Conservation (phyloP, 35 echinoderm and acorn worm species). For the Ptychodera flava region DNA sequence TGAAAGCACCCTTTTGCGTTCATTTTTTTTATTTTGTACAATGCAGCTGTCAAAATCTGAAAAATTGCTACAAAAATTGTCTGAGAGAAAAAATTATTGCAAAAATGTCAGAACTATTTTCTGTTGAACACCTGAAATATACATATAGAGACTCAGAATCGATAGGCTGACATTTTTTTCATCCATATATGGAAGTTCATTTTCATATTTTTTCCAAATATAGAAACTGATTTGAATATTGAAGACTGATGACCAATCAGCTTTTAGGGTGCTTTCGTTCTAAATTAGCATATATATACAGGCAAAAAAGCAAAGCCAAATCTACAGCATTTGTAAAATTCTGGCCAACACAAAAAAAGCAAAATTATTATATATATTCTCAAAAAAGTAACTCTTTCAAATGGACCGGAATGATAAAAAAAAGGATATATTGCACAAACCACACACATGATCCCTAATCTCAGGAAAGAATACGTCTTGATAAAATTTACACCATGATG, state of each 20-base stretch:
- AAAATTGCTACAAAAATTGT: not conserved
- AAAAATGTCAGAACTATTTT: too few relatives aligned
- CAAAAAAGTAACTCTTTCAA: not conserved
- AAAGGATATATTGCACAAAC: not conserved
- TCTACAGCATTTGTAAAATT: too few relatives aligned
- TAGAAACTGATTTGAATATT: not conserved
- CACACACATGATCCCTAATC: not conserved
- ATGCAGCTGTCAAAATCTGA: too few relatives aligned
- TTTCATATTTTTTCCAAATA: not conserved
- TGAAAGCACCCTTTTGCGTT: not conserved
- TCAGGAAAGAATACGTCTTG: not conserved
- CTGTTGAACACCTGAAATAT: too few relatives aligned
- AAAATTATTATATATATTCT: too few relatives aligned
- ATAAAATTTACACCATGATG: too few relatives aligned
- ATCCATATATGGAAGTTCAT: not conserved
- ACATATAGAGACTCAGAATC: too few relatives aligned
- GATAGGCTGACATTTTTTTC: too few relatives aligned
- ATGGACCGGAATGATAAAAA: not conserved
- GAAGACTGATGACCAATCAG: not conserved
- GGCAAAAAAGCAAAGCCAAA: too few relatives aligned
- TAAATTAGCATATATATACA: not conserved
- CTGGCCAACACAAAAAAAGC: too few relatives aligned
- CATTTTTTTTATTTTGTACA: not conserved
- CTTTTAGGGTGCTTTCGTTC: not conserved
- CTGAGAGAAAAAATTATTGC: not conserved